Evolutionary conservation across 2,797 vertebrate species (phyloP), one percentile per base, ranked within the genome.

Genomic region (Apogon talboti): DNA sequence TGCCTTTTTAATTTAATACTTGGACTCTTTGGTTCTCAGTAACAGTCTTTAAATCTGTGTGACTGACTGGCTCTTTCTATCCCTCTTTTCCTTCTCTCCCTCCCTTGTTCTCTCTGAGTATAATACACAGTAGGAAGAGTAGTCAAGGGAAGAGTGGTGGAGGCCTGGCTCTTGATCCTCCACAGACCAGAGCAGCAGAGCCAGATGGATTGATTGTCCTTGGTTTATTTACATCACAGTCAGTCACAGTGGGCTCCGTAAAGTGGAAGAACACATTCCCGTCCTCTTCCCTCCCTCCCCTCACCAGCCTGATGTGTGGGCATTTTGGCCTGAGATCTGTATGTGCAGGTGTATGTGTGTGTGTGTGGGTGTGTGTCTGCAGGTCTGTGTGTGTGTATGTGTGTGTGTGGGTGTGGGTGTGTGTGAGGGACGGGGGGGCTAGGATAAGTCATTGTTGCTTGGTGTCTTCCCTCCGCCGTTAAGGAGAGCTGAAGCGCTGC

Each of bases 361-460:
- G n/a, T 42, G 12, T 49, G n/a, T 74, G 28, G 61, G 18, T 51
- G 16, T 42, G 38, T 52, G 59, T 37, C 19, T 50, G 54, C 55
- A 19, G 41, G 42, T 41, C 13, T 30, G 21, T 53, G 19, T 48
- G 11, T 19, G 21, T 14, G 40, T 54, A 40, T 45, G 38, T 37
- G 41, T 41, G 4, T 66, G 21, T 42, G 62, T 43, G 14, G 45
- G 65, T 58, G 37, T 10, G 3, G 40, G 42, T 19, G 48, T 44
- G 47, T 76, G 65, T 53, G 47, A 64, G 48, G 9, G 4, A 55
- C 46, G 74, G 45, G 35, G 67, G 82, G 90, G 90, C 88, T 94
- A 94, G 76, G 92, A 93, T 42, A 93, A 89, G 88, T 92, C 92
- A 14, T 93, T 85, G 81, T 92, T 93, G 84, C 91, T 94, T 16